Evolutionary conservation across 2,888 invertebrate species (phyloP).

Genomic region (Patella depressa): DNA sequence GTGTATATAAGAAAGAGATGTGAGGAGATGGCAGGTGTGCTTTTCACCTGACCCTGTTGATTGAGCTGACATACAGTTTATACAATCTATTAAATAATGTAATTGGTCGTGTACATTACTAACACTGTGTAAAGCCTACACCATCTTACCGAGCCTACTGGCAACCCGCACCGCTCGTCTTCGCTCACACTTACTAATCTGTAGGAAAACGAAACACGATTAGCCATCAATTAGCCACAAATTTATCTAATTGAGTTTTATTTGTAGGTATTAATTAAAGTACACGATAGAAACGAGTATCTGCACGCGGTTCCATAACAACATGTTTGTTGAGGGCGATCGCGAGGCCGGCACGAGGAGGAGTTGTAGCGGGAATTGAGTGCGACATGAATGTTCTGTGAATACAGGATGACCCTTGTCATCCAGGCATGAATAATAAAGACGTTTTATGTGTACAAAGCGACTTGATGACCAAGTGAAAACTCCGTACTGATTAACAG

Average conservation of each 20-base stretch:
- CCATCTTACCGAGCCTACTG: background rate
- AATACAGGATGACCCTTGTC: constrained; percentile 8
- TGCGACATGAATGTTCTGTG: constrained; percentile 12
- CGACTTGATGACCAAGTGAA: background rate
- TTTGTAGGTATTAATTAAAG: constrained; percentile 30
- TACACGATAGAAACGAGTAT: constrained; percentile 2
- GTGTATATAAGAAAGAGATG: constrained; percentile 18
- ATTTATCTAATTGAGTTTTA: constrained; percentile 30
- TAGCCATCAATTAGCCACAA: constrained; percentile 28
- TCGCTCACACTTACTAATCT: constrained; percentile 15
- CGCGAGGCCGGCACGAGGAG: constrained; percentile 16
- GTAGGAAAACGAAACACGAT: constrained; percentile 18
- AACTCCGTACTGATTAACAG: background rate
- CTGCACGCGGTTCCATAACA: constrained; percentile 16
- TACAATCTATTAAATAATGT: constrained; percentile 26
- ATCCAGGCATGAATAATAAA: background rate
- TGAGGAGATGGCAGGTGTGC: constrained; percentile 18
- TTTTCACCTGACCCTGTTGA: background rate
- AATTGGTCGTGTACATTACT: constrained; percentile 21
- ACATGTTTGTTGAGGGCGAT: constrained; percentile 25
- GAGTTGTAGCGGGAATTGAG: constrained; percentile 16
- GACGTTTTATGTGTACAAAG: background rate
- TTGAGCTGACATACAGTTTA: constrained; percentile 20
- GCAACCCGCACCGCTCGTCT: constrained; percentile 11
- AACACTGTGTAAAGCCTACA: background rate